Base-by-base conservation (phyloP, 1,140 invertebrate species). In the Lutraria rhynchaena region DNA sequence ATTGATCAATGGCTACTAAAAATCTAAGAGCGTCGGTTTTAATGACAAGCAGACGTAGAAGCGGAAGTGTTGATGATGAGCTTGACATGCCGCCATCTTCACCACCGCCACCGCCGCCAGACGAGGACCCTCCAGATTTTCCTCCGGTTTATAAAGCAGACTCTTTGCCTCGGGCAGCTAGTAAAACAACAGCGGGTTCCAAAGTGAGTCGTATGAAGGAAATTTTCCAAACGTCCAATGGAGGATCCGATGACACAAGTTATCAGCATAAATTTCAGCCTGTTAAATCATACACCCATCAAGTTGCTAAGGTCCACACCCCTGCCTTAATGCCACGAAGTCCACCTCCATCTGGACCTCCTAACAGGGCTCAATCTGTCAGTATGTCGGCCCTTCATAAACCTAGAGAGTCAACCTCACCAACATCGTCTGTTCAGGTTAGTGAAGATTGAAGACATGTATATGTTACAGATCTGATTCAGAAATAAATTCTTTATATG, bases 141-240 rank as follows among this genome's bases (percentile, higher is more conserved):
- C 67, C 55, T 24, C 44, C 44, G 17, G 37, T 67, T 22, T 61
- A 46, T 53, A 78, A 63, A 27, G 37, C 37, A 22, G 53, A 73
- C 46, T 60, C 65, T 0, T 31, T 71, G 13, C 29, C 77, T 3
- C 58, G 77, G 24, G 35, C 44, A 31, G 31, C 44, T 35, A 37
- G 19, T 17, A 78, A 67, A 24, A 13, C 44, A 35, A 11, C 37
- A 17, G 82, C 82, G 57, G 85, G 88, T 4, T 82, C 83, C 13
- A 88, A 84, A 37, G 88, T 89, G 0, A 87, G 83, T 69, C 71
- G 81, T 29, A 85, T 89, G 37, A 88, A 86, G 57, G 84, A 87
- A 49, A 87, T 84, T 80, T 89, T 88, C 63, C 86, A 89, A 58
- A 53, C 24, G 61, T 35, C 17, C 37, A 75, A 24, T 49, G 49